Base-by-base conservation (phyloP, 2,113 vertebrate genomes). In the Coregonus clupeaformis region DNA sequence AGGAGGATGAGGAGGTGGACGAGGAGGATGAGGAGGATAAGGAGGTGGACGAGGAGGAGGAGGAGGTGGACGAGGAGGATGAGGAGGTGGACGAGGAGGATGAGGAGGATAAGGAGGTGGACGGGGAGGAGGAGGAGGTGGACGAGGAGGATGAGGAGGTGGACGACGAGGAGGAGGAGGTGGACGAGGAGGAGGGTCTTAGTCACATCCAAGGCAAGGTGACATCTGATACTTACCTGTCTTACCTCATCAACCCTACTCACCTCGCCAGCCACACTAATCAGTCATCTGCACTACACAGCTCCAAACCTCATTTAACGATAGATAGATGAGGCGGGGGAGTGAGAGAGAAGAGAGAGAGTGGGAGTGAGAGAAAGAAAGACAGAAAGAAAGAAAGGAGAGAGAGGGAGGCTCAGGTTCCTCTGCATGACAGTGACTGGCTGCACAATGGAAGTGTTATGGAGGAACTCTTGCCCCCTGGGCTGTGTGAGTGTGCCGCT, bases 151-250 rank as follows among this genome's bases (percentile, higher is more conserved):
- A 62, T 36, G 30, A 32, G 7, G 32, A 32, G 29, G 32, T 36
- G 32, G 32, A n/a, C n/a, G n/a, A n/a, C n/a, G n/a, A n/a, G n/a
- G n/a, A 27, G 5, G 5, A 32, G 6, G 32, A 1, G 27, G 27
- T 27, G 25, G 68, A 4, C 12, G 47, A 66, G 73, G 71, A 62
- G 32, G 22, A 11, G 0, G 25, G 68, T 12, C 27, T 84, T 55
- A 73, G 81, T 85, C 71, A 83, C 79, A 75, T 77, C 81, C 47
- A 36, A 80, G 66, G 79, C 42, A 36, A 36, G 7, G 7, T 36
- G 89, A 84, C 64, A 91, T 80, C 67, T 5, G 81, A 90, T 88
- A 86, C 71, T n/a, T n/a, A n/a, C n/a, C 49, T 36, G 73, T 70
- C 80, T 86, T 84, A 88, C 83, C 81, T 90, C 87, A 87, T 78